These are phyloP conservation scores for Lepas anatifera DNA, from an alignment of 2,888 invertebrate genomes.

Conservation along the genomic window DNA sequence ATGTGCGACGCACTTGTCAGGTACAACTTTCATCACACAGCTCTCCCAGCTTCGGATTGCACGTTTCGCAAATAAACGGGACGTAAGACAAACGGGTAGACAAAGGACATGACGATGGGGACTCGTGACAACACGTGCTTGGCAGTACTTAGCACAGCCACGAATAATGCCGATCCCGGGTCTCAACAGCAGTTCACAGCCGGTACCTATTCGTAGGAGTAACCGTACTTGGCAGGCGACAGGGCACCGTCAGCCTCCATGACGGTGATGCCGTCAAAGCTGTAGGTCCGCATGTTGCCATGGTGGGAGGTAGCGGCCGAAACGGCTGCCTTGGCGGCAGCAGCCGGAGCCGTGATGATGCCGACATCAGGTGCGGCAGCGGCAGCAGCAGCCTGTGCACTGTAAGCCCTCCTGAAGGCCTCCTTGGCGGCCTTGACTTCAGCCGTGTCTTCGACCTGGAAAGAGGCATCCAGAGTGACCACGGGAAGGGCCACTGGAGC, in stretches of 20 bases:
- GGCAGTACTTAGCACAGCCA: not conserved
- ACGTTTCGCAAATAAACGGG: too few species aligned
- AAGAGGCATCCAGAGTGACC: too few species aligned
- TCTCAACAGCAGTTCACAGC: not conserved
- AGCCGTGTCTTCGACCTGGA: too few species aligned
- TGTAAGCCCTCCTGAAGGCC: constrained; percentile 21
- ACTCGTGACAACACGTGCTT: too few species aligned
- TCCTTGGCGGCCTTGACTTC: not conserved
- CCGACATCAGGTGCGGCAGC: too few species aligned
- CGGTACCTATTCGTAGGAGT: not conserved
- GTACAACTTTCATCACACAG: too few species aligned
- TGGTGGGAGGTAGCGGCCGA: not conserved
- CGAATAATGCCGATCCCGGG: not conserved
- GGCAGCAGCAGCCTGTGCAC: too few species aligned
- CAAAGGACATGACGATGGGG: too few species aligned
- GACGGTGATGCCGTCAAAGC: not conserved
- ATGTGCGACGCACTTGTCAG: too few species aligned
- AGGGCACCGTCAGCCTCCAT: not conserved
- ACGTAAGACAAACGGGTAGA: too few species aligned
- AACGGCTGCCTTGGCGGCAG: not conserved
- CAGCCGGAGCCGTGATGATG: not conserved
- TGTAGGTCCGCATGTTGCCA: not conserved
- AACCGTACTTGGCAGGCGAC: not conserved
- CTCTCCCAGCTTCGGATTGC: too few species aligned
- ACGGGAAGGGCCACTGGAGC: too few species aligned